phyloP scores from a whole-genome alignment of 2,797 vertebrate genomes.

The Phrynocephalus guinanensis region DNA sequence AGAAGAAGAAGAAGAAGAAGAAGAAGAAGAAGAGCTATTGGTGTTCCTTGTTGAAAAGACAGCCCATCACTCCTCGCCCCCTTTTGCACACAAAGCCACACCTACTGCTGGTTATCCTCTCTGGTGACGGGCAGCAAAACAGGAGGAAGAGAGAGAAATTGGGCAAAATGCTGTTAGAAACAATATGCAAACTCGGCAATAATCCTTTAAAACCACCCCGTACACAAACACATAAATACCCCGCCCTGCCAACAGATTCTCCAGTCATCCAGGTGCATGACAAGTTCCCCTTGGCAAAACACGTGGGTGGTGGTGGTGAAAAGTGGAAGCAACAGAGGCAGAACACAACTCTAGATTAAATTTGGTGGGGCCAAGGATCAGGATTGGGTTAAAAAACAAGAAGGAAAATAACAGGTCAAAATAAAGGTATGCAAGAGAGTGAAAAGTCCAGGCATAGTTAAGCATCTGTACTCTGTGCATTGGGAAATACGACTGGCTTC shows the following conservation, averaged over 20 bases:
- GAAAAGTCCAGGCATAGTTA: not conserved
- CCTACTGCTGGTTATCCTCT: slow-evolving; percentile 82
- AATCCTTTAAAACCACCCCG: not conserved
- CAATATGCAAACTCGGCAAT: not conserved
- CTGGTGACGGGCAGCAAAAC: slow-evolving; percentile 74
- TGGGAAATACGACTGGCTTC: not conserved
- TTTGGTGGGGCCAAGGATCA: not conserved
- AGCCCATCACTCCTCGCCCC: slow-evolving; percentile 30
- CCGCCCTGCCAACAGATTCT: not conserved
- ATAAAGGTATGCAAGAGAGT: not conserved
- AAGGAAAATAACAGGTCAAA: not conserved
- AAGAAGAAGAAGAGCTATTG: not conserved
- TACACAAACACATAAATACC: not conserved
- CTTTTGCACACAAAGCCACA: slow-evolving; percentile 42
- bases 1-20: too few relatives aligned
- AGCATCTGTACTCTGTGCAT: not conserved
- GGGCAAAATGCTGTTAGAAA: slow-evolving; percentile 22
- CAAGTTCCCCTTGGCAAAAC: not conserved
- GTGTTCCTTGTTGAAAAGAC: not conserved
- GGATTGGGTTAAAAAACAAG: not conserved
- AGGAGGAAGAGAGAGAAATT: slow-evolving; percentile 18
- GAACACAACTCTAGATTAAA: not conserved
- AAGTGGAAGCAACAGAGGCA: not conserved
- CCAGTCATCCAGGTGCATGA: not conserved
- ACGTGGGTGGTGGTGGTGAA: too few relatives aligned